A percentile compares a stretch with the other conserved stretches of the same genome.
Conservation (phyloP, 2,113 vertebrate species). For the Poeciliopsis retropinna region DNA sequence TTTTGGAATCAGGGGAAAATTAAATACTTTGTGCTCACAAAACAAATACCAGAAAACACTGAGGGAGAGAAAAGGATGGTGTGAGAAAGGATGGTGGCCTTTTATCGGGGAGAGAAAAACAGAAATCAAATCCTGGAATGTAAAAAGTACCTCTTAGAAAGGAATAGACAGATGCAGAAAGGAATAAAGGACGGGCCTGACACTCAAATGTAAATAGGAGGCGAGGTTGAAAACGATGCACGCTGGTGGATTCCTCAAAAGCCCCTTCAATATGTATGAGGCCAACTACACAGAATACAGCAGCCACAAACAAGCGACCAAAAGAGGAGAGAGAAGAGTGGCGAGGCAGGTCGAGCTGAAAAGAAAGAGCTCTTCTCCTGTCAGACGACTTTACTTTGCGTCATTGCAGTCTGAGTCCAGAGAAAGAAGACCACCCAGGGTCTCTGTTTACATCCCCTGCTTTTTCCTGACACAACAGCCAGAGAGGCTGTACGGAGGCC, state of each 20-base stretch:
- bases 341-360: conserved; percentile 51
- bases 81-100: conserved; percentile 49
- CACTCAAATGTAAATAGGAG: conserved; percentile 73
- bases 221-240: conserved; percentile 58
- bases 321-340: conserved; percentile 49
- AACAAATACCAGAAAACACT: conserved; percentile 41
- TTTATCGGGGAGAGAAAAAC: conserved; percentile 49
- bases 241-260: conserved; percentile 70
- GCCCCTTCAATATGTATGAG: conserved; percentile 78
- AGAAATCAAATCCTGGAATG: conserved; percentile 61
- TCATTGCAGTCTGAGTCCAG: conserved; percentile 38
- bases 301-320: conserved; percentile 61
- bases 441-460: conserved; percentile 64
- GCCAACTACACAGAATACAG: conserved; percentile 53
- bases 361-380: conserved; percentile 63
- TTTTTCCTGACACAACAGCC: conserved; percentile 52
- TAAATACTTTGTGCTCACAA: conserved; percentile 9
- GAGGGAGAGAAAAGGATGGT: conserved; percentile 31
- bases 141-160: conserved; percentile 59
- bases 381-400: conserved; percentile 60
- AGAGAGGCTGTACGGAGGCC: background rate
- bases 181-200: conserved; percentile 48
- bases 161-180: conserved; percentile 48
- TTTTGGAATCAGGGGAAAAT: background rate
- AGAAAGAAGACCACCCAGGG: conserved; percentile 72